Conservation (phyloP, 2,888 invertebrate genomes). For the Aporophyla nigra region DNA sequence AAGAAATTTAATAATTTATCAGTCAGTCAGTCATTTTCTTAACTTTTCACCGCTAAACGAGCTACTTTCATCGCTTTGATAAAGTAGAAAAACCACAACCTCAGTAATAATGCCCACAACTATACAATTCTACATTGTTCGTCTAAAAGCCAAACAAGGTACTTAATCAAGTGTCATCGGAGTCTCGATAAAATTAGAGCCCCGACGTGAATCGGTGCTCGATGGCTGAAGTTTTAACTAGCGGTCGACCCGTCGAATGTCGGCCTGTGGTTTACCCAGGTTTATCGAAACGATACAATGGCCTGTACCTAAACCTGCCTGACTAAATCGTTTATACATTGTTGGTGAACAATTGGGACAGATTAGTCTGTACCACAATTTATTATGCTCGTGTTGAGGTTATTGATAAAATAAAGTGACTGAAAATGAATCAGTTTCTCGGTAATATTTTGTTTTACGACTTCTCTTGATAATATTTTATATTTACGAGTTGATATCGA, state of each 20-base stretch:
- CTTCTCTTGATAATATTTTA: background rate
- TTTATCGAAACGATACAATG: conserved; percentile 27
- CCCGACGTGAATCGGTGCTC: conserved; percentile 2
- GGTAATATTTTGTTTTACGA: background rate
- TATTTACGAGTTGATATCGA: background rate
- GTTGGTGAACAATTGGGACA: conserved; percentile 10
- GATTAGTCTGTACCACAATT: background rate
- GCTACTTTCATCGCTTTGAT: background rate
- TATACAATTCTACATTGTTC: background rate
- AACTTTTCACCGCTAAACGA: background rate
- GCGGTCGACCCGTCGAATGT: background rate
- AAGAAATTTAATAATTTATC: too few species aligned
- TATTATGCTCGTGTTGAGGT: background rate
- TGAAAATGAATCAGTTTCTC: background rate
- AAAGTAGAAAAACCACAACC: background rate
- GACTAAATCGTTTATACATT: background rate
- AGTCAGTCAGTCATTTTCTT: background rate
- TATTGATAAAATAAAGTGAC: background rate
- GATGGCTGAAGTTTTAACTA: conserved; percentile 46
- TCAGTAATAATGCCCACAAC: background rate
- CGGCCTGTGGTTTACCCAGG: conserved; percentile 16
- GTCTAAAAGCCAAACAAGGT: conserved; percentile 18
- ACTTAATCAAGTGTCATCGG: conserved; percentile 17
- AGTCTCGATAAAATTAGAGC: conserved; percentile 29
- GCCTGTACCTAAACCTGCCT: background rate